Evolutionary conservation across 1,140 invertebrate species (phyloP), one percentile per base, ranked within the genome.

Genomic region (Semibalanus balanoides): DNA sequence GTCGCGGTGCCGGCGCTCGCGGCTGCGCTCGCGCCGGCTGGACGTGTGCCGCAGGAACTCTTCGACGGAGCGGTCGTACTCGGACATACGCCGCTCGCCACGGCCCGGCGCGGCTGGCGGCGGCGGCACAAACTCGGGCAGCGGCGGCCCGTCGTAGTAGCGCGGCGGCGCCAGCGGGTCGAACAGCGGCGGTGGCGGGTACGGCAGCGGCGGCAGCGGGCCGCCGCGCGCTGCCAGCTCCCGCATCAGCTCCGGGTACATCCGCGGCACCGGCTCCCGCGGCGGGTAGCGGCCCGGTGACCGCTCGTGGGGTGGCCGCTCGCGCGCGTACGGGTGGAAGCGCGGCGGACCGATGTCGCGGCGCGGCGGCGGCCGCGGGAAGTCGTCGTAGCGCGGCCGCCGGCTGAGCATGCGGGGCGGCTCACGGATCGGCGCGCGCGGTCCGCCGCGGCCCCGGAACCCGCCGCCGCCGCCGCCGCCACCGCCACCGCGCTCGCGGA

Each of bases 1-100:
- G 71, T 85, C 85, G 35, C 85, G 79, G 74, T 88, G 86, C 76
- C 88, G 86, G 70, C 86, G 83, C 77, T 85, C 86, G 30, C 86
- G 84, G 77, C 85, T 85, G 31, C 82, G 81, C 74, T 82, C 79
- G 73, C 85, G 86, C 73, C 88, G 83, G 77, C 89, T 89, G 77
- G 85, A 87, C 76, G 92, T 95, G 81, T 94, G 88, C 88, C 93
- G 92, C 73, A 95, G 85, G 83, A 95, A 95, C 82, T 95, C 93
- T 83, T 94, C 93, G 35, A 96, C 94, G 76, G 93, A 93, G 73
- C 94, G 88, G 82, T 96, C 93, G 84, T 95, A 95, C 27, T 77
- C 30, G 72, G n/a, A 17, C 31, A 75, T 76, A 27, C 30, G 40
- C 29, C 29, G 76, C 80, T 78, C 35, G 78, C 77, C 77, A 76